Base-by-base conservation (phyloP, 2,888 invertebrate genomes). In the Andrena camellia region DNA sequence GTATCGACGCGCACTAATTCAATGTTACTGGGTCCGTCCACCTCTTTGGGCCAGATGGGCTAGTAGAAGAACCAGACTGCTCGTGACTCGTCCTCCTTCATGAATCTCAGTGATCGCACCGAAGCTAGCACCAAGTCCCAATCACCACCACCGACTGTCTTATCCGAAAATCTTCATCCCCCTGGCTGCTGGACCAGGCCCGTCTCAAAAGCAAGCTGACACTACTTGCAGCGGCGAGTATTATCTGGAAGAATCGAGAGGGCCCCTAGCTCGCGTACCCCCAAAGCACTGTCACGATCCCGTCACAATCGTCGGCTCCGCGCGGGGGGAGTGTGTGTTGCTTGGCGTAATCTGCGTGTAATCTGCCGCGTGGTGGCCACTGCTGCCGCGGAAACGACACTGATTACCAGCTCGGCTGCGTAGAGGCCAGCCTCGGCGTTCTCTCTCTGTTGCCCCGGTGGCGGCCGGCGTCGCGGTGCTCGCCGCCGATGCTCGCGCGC, bases 321-420 rank as follows among this genome's bases (percentile, higher is more conserved):
- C 57, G 76, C 81, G 82, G 35, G 76, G 59, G 70, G 64, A 26
- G 69, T 33, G 70, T 31, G 31, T 23, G 29, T 7, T 50, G 35
- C 31, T 62, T 10, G 67, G 54, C 71, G 83, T 85, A 86, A 86
- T 89, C 86, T 88, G 88, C 84, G 87, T 57, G 57, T 86, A 88
- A 90, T 90, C 89, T 87, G 86, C 85, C 90, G 92, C 92, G 93
- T 92, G 92, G 92, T 92, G 91, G 91, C 91, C 92, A 90, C 89
- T 91, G 89, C 93, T 93, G 92, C 90, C 93, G 93, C 93, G 93
- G 93, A 93, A 93, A 94, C 94, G 93, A 93, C 93, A 94, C 94
- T 94, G 94, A 93, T 94, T 94, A 93, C 92, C 90, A 90, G 91
- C 90, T 90, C 89, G 89, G 86, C 90, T 86, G 89, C 89, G 90